Base-by-base conservation (phyloP, 2,797 vertebrate species). In the Neosilurus hyrtlii region DNA sequence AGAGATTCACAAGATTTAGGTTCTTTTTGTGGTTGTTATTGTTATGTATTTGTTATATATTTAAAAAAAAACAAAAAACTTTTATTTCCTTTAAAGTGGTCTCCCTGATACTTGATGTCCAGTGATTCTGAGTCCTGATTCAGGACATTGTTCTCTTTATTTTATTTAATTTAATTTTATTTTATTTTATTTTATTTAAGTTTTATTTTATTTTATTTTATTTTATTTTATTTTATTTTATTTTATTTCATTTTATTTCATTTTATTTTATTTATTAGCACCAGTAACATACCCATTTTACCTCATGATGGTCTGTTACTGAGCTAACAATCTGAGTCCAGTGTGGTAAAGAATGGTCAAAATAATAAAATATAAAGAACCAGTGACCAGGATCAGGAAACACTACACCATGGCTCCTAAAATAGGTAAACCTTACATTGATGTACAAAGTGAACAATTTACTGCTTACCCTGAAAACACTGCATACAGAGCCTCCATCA, bases 391-490 rank as follows among this genome's bases (percentile, higher is more conserved):
- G 26, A 59, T 75, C 18, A 6, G 20, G 20, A 43, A 75, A 15
- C 11, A 37, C 30, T 75, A 49, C 20, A 63, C 37, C 12, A 77
- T 16, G 3, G 14, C 9, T 77, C 57, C 35, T 12, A 62, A 24
- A 68, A 78, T 70, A 54, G 80, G 87, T 62, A 3, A 72, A 75
- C 54, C 30, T 59, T 78, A 78, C 9, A 63, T 26, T 78, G n/a
- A 51, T 78, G 59, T 51, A 78, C 35, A 59, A 75, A 73, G 90
- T 92, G 91, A 90, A 91, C 24, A 49, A 82, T 54, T 37, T 22
- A 24, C 49, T 54, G n/a, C 10, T 2, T 37, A 37, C 12, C 35
- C 74, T 76, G 74, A 76, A 59, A 43, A 1, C 20, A 76, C 35
- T 49, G 22, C 35, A 62, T 57, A 35, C 62, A 24, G 79, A 70